Evolutionary conservation across 2,888 invertebrate genomes (phyloP), one percentile per base, ranked within the genome.

Genomic region (Palloptera scutellata): DNA sequence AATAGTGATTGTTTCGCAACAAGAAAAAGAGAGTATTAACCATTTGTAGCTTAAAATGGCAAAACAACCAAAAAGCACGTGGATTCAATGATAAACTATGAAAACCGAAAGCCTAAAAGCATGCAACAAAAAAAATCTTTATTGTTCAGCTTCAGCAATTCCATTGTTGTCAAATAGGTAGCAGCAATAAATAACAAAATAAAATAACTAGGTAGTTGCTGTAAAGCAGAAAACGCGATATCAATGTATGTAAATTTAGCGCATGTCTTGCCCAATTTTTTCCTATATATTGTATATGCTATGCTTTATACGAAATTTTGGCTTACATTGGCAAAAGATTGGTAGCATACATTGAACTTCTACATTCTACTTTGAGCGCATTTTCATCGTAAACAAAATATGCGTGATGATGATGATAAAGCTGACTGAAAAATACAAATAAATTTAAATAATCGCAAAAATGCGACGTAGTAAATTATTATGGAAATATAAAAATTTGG

Each of bases 271-370:
- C 51, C n/a, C 6, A 48, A 48, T 15, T 15, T 13, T 48, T 4
- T 45, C 12, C 45, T 12, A 12, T 11, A 8, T 15, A 13, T 13
- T 4, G 13, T 15, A 48, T 13, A 48, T 13, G n/a, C n/a, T n/a
- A n/a, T n/a, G n/a, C n/a, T n/a, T n/a, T n/a, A n/a, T n/a, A 3
- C 15, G 8, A 13, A n/a, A 48, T n/a, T 48, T 48, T 60, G 60
- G 60, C 3, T 60, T 45, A 54, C 4, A 19, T 1, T 12, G 6
- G 30, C 30, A 30, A 30, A 30, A 30, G 30, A 30, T 54, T 11
- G 54, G 6, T 13, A 43, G 51, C 61, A 61, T 40, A n/a, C 61
- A 19, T 61, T 61, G 52, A 61, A 61, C 61, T 61, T 6, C 52
- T 40, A 11, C 41, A 17, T 61, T 61, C 13, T 17, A 10, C 61